Base-by-base conservation (phyloP, 1,140 invertebrate species). In the Cherax quadricarinatus region DNA sequence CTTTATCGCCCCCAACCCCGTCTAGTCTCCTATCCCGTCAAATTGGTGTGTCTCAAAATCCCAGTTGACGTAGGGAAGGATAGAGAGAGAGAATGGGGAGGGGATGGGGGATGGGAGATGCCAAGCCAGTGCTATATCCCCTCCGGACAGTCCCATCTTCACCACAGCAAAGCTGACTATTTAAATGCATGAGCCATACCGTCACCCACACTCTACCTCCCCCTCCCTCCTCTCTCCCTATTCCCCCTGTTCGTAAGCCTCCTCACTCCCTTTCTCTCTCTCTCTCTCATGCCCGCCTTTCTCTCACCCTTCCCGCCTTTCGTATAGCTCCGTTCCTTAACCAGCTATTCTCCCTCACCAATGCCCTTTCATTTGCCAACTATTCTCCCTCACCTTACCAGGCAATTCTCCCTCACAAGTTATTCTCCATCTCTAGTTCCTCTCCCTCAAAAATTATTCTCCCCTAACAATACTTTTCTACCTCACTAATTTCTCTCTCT, bases 151-250 rank as follows among this genome's bases (percentile, higher is more conserved):
- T 14, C 21, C 62, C 80, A 21, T 53, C 80, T 18, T 41, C 30
- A 81, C 80, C 81, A 18, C 80, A 24, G 49, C 80, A 83, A 83
- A 83, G 81, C 81, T 60, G 81, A 60, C 81, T 51, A 83, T 83
- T 83, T 83, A 83, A 83, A 83, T 83, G 81, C 81, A 83, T 83
- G 51, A 83, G 57, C 81, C 81, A 21, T 24, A 83, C 81, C 30
- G n/a, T 60, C 81, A 57, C 53, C 53, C 53, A 7, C 30, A 41
- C 30, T 41, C 30, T 41, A 41, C 53, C 10, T 7, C 70, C 24
- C 24, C 70, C 70, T n/a, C 5, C 4, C 70, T 9, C 70, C 21
- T 24, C 24, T 30, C 24, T 3, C 70, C n/a, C 70, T 9, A 18
- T 70, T 16, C 6, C 66, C 21, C 12, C 12, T 70, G 14, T 41